phyloP scores from a whole-genome alignment of 2,797 vertebrate genomes.

The Choloepus didactylus region DNA sequence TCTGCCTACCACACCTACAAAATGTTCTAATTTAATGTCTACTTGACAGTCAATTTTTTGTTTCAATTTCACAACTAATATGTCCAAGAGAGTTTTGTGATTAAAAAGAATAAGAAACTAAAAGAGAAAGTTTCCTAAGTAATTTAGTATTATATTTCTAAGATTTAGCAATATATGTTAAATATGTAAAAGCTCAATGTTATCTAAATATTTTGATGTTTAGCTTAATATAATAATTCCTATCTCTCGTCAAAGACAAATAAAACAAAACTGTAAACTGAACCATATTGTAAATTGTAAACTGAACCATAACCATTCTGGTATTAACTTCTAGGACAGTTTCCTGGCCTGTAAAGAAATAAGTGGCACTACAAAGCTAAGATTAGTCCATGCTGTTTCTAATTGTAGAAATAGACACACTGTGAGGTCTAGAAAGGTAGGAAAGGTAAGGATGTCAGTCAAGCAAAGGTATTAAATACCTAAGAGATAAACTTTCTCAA shows the following conservation, averaged over 20 bases:
- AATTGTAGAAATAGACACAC: neutral
- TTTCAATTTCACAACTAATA: slow-evolving; percentile 1
- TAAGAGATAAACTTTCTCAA: neutral
- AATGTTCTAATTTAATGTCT: slow-evolving; percentile 1
- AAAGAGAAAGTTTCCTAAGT: neutral
- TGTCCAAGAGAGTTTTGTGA: neutral
- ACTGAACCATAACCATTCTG: neutral
- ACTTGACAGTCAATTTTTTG: neutral
- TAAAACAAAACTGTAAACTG: neutral
- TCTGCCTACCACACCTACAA: neutral
- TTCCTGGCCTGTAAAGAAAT: neutral
- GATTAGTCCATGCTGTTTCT: neutral
- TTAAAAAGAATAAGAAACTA: slow-evolving; percentile 6
- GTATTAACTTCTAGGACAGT: neutral
- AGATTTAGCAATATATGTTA: neutral
- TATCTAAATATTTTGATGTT: neutral
- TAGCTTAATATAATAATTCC: neutral
- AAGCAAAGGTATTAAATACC: neutral
- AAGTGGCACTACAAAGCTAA: neutral
- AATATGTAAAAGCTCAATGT: neutral
- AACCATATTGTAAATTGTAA: neutral
- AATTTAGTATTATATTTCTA: neutral
- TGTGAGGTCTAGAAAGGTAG: neutral
- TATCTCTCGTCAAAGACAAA: slow-evolving; percentile 6
- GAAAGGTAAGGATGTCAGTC: neutral